Conservation (phyloP, 2,113 vertebrate species). For the Garra rufa region DNA sequence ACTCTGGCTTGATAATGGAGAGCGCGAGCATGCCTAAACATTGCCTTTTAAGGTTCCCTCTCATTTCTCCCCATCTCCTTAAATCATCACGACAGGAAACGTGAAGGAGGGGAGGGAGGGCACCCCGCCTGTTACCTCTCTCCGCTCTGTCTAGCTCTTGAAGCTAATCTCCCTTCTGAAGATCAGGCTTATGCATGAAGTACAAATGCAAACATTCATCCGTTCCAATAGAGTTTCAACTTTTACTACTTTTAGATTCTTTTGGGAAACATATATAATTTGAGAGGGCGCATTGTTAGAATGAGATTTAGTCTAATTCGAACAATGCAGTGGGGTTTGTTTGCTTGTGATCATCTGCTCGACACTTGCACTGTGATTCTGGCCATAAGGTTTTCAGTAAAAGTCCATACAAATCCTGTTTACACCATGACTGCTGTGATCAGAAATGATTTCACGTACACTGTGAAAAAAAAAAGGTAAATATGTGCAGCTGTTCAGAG, state of each 20-base stretch:
- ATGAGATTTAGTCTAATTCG: constrained; percentile 18
- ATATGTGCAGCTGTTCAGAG: not conserved
- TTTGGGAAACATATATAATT: not conserved
- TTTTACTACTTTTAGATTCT: not conserved
- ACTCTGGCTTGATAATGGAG: constrained; percentile 58
- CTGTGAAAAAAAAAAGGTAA: not conserved
- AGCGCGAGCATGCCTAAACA: constrained; percentile 60
- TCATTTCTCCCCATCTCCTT: constrained; percentile 65
- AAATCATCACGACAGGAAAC: constrained; percentile 65
- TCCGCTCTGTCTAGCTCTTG: constrained; percentile 13
- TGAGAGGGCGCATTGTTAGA: not conserved
- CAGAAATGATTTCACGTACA: not conserved
- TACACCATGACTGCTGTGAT: not conserved
- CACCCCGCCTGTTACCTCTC: constrained; percentile 19
- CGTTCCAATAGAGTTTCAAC: not conserved
- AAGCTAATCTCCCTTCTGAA: constrained; percentile 29
- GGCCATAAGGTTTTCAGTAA: not conserved
- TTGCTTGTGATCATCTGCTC: not conserved
- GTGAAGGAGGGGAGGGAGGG: constrained; percentile 32
- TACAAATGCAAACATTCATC: constrained; percentile 9
- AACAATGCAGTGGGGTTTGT: not conserved
- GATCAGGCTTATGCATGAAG: not conserved
- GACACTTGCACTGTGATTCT: constrained; percentile 4
- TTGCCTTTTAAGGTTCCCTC: constrained; percentile 70
- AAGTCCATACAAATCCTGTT: not conserved